Base-by-base conservation (phyloP, 1,140 invertebrate genomes). In the Physella acuta region DNA sequence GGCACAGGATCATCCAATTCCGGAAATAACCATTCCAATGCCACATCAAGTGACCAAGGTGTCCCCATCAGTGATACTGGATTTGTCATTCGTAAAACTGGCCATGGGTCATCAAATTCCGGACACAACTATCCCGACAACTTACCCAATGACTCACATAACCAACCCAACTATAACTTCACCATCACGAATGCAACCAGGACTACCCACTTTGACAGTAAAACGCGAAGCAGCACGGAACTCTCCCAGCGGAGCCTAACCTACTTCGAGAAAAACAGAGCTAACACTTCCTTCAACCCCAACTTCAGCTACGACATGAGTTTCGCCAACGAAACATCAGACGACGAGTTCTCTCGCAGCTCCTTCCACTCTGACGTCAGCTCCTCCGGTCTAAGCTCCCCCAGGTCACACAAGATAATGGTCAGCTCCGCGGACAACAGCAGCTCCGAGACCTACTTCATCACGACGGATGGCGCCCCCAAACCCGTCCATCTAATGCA, bases 291-390 rank as follows among this genome's bases (percentile, higher is more conserved):
- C 36, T 62, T 62, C 8, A 1, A 5, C 2, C 36, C 31, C n/a
- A 62, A 49, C 37, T 16, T 20, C 2, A 62, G 60, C 36, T 44
- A 62, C 20, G 39, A 62, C 36, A 26, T 62, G 36, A 62, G 60
- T n/a, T 62, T 62, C 28, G 60, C 5, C 8, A 28, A 62, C 30
- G 60, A 62, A 14, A 62, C 3, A 3, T 53, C 52, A 28, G 62
- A 64, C n/a, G 51, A 51, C 20, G 37, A 49, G 1, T 39, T 37
- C 8, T 11, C 39, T n/a, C 26, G 30, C 2, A 28, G 20, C 11
- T 39, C 34, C 24, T 3, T 44, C 33, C 31, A 59, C 36, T 59
- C 56, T 34, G 31, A 51, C 14, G 3, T 16, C 60, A 49, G 14
- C 11, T 49, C 14, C 11, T 31, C 36, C 2, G 33, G n/a, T 11